Evolutionary conservation across 2,888 invertebrate genomes (phyloP).

Genomic region (Lasioglossum zephyrum): DNA sequence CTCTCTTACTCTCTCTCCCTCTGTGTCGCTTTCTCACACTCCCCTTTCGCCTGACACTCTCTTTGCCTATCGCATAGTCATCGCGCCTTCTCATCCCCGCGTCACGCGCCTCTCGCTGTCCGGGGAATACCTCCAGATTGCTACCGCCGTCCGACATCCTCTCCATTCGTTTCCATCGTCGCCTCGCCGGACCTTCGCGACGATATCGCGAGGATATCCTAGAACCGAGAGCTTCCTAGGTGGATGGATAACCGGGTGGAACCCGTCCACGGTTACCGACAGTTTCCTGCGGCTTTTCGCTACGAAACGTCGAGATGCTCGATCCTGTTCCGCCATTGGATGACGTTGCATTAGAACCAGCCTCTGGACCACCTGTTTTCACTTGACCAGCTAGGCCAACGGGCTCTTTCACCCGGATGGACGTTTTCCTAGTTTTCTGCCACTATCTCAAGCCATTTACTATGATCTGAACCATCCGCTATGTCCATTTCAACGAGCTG

Average conservation of each 20-base stretch:
- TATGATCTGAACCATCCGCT: neutral
- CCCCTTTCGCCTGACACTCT: conserved; percentile 58
- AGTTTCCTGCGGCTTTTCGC: conserved; percentile 28
- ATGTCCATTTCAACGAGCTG: neutral
- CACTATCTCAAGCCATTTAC: neutral
- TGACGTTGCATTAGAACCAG: conserved; percentile 18
- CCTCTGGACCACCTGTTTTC: conserved; percentile 33
- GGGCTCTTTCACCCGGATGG: neutral
- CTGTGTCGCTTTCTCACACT: conserved; percentile 55
- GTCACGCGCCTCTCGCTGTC: conserved; percentile 67
- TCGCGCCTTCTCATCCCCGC: conserved; percentile 72
- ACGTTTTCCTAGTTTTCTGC: conserved; percentile 13
- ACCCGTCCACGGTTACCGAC: conserved; percentile 20
- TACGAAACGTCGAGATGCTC: conserved; percentile 8
- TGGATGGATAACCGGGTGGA: conserved; percentile 3
- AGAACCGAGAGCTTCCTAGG: conserved; percentile 36
- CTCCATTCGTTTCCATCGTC: conserved; percentile 72
- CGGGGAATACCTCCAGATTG: conserved; percentile 78
- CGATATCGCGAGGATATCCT: conserved; percentile 64
- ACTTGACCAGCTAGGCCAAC: neutral
- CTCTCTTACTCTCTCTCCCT: neutral
- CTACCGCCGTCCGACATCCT: conserved; percentile 66
- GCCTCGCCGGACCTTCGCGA: conserved; percentile 65
- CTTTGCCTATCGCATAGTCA: conserved; percentile 72
- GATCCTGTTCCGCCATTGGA: neutral